Evolutionary conservation across 2,113 vertebrate genomes (phyloP).

Genomic region (Plectropomus leopardus): DNA sequence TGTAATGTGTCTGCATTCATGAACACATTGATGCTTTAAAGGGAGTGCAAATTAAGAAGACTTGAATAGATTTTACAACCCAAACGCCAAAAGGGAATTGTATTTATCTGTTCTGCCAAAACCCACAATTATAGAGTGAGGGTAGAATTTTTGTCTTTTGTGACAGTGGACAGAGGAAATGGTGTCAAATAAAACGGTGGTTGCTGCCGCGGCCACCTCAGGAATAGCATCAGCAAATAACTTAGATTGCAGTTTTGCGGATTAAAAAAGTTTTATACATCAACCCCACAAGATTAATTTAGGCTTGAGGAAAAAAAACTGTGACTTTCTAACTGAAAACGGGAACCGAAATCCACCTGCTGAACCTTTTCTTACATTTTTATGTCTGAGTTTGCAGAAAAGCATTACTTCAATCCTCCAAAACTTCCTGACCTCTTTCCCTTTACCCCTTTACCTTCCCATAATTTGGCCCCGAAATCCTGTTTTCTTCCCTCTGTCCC

Average conservation of each 20-base stretch:
- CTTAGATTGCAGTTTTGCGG: constrained; percentile 36
- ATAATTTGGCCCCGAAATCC: constrained; percentile 51
- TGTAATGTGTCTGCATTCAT: constrained; percentile 30
- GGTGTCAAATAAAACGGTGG: constrained; percentile 69
- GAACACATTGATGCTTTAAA: constrained; percentile 29
- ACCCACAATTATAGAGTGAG: constrained; percentile 64
- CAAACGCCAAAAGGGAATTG: constrained; percentile 49
- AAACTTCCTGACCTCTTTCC: background rate
- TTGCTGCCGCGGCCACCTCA: constrained; percentile 27
- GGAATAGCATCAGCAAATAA: constrained; percentile 51
- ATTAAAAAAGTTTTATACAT: constrained; percentile 2
- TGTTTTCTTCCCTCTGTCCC: constrained; percentile 26
- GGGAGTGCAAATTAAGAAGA: constrained; percentile 50
- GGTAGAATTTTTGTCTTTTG: constrained; percentile 57
- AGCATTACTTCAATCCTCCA: background rate
- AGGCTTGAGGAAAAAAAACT: background rate
- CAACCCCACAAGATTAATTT: background rate
- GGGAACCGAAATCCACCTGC: background rate
- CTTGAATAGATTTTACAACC: constrained; percentile 68
- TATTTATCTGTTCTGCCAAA: constrained; percentile 57
- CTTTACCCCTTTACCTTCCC: constrained; percentile 1
- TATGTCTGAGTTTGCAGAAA: too few species aligned
- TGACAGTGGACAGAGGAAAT: constrained; percentile 58
- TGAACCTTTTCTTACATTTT: background rate
- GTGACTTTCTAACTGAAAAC: background rate